Conservation (phyloP, 2,797 vertebrate species). For the Acanthurus tractus region DNA sequence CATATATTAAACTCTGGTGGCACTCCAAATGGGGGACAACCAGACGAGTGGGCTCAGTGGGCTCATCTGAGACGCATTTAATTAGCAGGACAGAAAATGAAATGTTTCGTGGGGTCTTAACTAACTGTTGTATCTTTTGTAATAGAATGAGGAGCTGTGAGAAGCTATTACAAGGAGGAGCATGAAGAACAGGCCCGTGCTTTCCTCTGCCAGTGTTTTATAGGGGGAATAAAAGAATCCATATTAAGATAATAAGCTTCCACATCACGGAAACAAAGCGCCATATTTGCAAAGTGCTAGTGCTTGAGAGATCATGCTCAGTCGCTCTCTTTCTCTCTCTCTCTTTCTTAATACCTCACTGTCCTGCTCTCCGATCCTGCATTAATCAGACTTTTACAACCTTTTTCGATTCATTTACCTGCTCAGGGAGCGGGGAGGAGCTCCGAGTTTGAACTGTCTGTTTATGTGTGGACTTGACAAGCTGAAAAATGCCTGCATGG, state of each 20-base stretch:
- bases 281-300: constrained; percentile 70
- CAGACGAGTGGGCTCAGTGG: constrained; percentile 82
- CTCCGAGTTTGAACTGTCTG: constrained; percentile 26
- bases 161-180: constrained; percentile 77
- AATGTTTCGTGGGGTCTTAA: constrained; percentile 84
- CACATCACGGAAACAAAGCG: constrained; percentile 73
- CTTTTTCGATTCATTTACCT: constrained; percentile 35
- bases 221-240: constrained; percentile 76
- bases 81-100: constrained; percentile 85
- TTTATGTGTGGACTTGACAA: constrained; percentile 36
- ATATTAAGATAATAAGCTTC: constrained; percentile 81
- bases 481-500: constrained; percentile 16
- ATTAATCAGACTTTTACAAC: constrained; percentile 55
- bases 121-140: constrained; percentile 84
- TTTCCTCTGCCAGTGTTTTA: constrained; percentile 78
- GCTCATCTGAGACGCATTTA: constrained; percentile 86
- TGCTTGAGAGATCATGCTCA: constrained; percentile 60
- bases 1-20: constrained; percentile 86
- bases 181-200: constrained; percentile 54
- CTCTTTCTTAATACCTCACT: constrained; percentile 24
- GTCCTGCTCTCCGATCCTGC: constrained; percentile 42
- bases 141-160: constrained; percentile 79
- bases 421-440: constrained; percentile 33
- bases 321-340: constrained; percentile 33
- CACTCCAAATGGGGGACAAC: constrained; percentile 75